A percentile compares a stretch with the other conserved stretches of the same genome.
These are phyloP conservation scores for Pyrrhosoma nymphula DNA, from an alignment of 2,888 invertebrate genomes.

Conservation along the genomic window DNA sequence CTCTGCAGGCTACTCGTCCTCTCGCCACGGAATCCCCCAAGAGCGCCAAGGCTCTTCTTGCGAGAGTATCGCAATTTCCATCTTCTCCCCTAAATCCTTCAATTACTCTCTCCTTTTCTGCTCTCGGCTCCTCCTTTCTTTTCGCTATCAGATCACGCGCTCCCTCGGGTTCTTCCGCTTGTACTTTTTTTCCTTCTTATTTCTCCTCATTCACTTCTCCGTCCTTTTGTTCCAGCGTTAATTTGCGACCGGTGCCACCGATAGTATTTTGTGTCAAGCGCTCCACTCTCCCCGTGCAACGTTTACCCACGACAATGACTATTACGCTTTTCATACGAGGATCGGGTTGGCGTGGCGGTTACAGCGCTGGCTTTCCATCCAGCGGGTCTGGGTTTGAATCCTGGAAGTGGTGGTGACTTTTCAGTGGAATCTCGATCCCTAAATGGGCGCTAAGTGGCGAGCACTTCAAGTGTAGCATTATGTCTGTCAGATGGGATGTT, in stretches of 20 bases:
- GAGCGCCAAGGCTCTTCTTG: not conserved
- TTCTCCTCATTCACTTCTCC: not conserved
- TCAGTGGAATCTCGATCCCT: too few relatives aligned
- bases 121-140: not conserved
- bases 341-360: not conserved
- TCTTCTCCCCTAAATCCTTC: slow-evolving; percentile 32
- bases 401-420: too few relatives aligned
- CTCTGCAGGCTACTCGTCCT: not conserved
- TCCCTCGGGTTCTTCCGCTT: not conserved
- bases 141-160: slow-evolving; percentile 24
- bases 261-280: not conserved
- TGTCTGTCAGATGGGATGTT: too few relatives aligned
- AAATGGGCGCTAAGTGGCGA: too few relatives aligned
- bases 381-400: too few relatives aligned
- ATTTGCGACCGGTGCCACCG: not conserved
- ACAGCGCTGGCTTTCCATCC: too few relatives aligned
- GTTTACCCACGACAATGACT: not conserved
- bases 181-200: not conserved
- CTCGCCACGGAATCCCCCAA: not conserved
- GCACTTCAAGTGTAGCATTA: too few relatives aligned
- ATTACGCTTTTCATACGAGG: not conserved
- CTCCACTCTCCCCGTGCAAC: too few relatives aligned
- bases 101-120: not conserved
- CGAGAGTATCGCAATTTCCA: slow-evolving; percentile 23
- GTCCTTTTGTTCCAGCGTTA: not conserved